Conservation (phyloP, 2,113 vertebrate species). For the Leptosomus discolor region DNA sequence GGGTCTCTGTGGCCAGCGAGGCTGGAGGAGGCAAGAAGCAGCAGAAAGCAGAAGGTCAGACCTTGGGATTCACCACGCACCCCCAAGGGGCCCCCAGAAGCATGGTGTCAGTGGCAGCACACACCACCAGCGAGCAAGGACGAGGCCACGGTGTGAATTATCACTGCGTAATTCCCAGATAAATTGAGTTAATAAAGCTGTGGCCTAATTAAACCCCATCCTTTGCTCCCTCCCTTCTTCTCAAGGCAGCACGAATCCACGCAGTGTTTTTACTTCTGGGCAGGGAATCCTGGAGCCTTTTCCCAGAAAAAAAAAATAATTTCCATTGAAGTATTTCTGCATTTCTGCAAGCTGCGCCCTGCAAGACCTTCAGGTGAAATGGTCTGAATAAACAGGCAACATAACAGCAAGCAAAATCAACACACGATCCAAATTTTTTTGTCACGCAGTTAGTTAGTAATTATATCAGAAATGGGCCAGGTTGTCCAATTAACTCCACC, state of each 20-base stretch:
- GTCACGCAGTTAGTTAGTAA: rapidly evolving
- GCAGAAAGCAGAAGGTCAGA: background rate
- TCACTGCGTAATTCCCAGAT: background rate
- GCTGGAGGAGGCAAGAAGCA: background rate
- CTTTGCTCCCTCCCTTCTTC: background rate
- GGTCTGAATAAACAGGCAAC: background rate
- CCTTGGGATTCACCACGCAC: background rate
- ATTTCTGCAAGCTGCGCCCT: background rate
- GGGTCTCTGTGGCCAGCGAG: rapidly evolving
- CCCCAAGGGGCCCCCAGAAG: background rate
- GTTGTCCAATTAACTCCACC: background rate
- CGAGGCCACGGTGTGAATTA: rapidly evolving
- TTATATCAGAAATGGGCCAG: background rate
- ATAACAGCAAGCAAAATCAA: background rate
- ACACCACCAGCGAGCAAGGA: background rate
- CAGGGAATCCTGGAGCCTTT: background rate
- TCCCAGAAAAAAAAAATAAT: background rate
- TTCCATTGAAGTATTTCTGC: background rate
- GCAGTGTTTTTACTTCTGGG: background rate
- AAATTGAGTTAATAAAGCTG: background rate
- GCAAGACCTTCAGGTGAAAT: background rate
- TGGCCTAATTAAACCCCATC: background rate
- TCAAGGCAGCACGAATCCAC: rapidly evolving
- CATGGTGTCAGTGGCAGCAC: background rate
- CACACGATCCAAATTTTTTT: background rate